Base-by-base conservation (phyloP, 2,113 vertebrate genomes). In the Cynoglossus semilaevis region DNA sequence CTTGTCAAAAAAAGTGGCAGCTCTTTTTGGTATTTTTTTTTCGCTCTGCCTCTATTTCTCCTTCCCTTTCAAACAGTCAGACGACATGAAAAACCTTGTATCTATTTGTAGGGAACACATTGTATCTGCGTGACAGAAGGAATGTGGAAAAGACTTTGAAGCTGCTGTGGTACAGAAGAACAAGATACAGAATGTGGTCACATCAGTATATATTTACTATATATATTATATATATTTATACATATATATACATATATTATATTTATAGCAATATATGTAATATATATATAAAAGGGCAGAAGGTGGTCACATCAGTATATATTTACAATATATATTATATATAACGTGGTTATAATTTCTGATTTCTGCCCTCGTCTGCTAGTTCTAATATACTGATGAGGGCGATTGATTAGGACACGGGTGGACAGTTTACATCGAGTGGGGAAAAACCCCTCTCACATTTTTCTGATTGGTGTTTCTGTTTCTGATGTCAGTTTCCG, bases 1-100 rank as follows among this genome's bases (percentile, higher is more conserved):
- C 72, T 76, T 63, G 72, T 72, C 71, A 72, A 17, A 70, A 44
- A 65, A 74, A 77, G 58, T 56, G 53, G 63, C 63, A 55, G 60
- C 62, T 72, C 63, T 70, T 51, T 76, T 57, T 80, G 41, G 18
- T 55, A 22, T 66, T 60, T 7, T 9, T 51, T 19, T 11, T 53
- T 41, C 14, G 10, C 41, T 38, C 41, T 56, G 48, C 60, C 74
- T 84, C 80, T 85, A 64, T 77, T 87, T 45, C 44, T 60, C 19
- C 44, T 64, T 68, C 78, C 70, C 43, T 47, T 58, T 47, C 46
- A 80, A 77, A 77, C 49, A 17, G 52, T 65, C 44, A 16, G 2
- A 3, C 19, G 2, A 17, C 67, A n/a, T 16, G 42, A 63, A 45
- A n/a, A 8, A 18, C 40, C 54, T 58, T 74, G 60, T 65, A 70